Percentiles rank a stretch among this genome's conserved stretches.
Evolutionary conservation across 1,140 invertebrate species (phyloP).

Genomic region (Drosophila oshimai): DNA sequence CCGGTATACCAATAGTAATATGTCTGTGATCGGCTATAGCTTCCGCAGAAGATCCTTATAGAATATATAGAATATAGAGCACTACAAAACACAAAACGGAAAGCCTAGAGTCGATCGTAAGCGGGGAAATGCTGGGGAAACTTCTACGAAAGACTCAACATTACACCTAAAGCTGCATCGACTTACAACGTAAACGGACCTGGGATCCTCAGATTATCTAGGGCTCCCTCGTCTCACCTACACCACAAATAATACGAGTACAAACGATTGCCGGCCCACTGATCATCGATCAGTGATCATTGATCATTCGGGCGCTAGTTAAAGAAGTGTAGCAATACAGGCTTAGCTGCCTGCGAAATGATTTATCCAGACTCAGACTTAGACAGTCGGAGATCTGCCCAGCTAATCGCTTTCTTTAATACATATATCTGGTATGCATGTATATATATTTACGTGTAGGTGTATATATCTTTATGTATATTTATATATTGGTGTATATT

Average conservation of each 20-base stretch:
- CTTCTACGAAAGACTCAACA: slow-evolving; percentile 61
- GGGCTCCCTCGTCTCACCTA: not conserved
- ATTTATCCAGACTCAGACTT: slow-evolving; percentile 1
- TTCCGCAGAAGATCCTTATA: slow-evolving; percentile 16
- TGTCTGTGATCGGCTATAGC: slow-evolving; percentile 7
- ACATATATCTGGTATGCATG: slow-evolving; percentile 35
- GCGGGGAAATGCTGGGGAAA: slow-evolving; percentile 57
- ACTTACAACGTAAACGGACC: slow-evolving; percentile 32
- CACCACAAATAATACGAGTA: slow-evolving; percentile 35
- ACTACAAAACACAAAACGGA: slow-evolving; percentile 51
- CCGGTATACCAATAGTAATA: slow-evolving; percentile 57
- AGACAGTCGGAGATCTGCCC: slow-evolving; percentile 20
- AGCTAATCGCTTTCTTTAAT: slow-evolving; percentile 35
- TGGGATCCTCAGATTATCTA: not conserved
- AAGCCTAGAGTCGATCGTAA: slow-evolving; percentile 55
- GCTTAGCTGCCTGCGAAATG: slow-evolving; percentile 29
- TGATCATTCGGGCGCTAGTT: slow-evolving; percentile 5
- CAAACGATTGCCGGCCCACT: slow-evolving; percentile 8
- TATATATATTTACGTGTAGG: slow-evolving; percentile 52
- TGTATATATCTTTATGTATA: slow-evolving; percentile 67
- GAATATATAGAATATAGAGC: slow-evolving; percentile 36
- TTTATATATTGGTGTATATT: slow-evolving; percentile 80
- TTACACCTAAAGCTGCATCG: slow-evolving; percentile 70
- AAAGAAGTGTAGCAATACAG: slow-evolving; percentile 6
- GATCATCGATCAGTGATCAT: not conserved